Evolutionary conservation across 2,888 invertebrate species (phyloP), one percentile per base, ranked within the genome.

Genomic region (Campoletis raptor): DNA sequence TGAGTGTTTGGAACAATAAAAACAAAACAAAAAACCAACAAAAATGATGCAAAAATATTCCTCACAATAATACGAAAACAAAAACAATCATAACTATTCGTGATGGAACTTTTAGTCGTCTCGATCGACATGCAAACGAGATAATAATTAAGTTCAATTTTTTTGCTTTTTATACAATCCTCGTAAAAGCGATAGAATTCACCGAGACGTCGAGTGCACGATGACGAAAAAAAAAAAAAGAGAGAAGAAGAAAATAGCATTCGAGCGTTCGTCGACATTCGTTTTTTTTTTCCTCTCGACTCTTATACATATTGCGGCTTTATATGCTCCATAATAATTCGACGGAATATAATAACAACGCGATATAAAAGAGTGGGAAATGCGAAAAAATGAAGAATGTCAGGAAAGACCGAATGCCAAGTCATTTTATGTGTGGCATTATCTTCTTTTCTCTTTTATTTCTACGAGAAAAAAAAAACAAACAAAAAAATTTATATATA

Each of bases 291-390:
- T 57, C 40, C 18, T 30, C 30, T 30, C 54, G 15, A 21, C 45
- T 42, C 18, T 15, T 42, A 30, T 76, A 54, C 52, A 37, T 61
- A 74, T 74, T 77, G 61, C 42, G 42, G 57, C 21, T 74, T 9
- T 42, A 48, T 57, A 69, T 45, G 57, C 48, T 64, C 61, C 40
- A 67, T 57, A 78, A 81, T 85, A 81, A 85, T 81, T 18, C 36
- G 15, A 66, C 57, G 30, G 10, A 78, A 57, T 37, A 81, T 74
- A 69, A 78, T 40, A 78, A 78, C 21, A 78, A 8, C n/a, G 78
- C 42, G 48, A 73, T 52, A 74, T 52, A 73, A 54, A 64, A 30
- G 45, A 69, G 12, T 40, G 24, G 42, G 18, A 15, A 52, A 52
- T 40, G 54, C 18, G 21, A 36, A 70, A 40, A 37, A 82, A 61